A percentile compares a stretch with the other conserved stretches of the same genome.
Evolutionary conservation across 2,113 vertebrate species (phyloP).

Genomic region (Alosa alosa): DNA sequence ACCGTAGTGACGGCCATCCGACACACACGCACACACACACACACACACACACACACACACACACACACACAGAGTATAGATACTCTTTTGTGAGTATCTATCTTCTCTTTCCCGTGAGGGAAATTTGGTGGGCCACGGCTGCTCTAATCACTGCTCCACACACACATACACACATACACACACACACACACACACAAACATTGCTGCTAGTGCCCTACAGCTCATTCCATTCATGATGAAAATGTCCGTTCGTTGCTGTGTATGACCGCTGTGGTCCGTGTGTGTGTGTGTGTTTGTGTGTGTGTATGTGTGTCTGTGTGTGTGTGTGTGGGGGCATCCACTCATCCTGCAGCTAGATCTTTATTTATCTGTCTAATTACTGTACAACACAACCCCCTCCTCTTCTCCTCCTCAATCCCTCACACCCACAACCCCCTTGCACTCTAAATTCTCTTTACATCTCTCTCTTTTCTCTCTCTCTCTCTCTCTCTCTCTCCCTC

Average conservation of each 20-base stretch:
- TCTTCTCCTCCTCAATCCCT: slow-evolving; percentile 24
- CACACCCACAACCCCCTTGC: slow-evolving; percentile 58
- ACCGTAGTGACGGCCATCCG: no score
- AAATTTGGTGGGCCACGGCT: no score
- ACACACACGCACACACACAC: no score
- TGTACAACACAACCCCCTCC: slow-evolving; percentile 27
- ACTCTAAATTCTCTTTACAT: slow-evolving; percentile 66
- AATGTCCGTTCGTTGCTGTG: not conserved
- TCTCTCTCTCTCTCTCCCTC: slow-evolving; percentile 25
- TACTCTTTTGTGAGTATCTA: no score
- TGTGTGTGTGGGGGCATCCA: not conserved
- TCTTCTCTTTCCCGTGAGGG: no score
- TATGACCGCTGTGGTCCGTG: not conserved
- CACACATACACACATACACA: no score
- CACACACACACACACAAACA: no score
- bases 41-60: no score
- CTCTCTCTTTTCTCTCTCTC: slow-evolving; percentile 15
- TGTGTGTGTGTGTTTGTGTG: not conserved
- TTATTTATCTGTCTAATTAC: slow-evolving; percentile 8
- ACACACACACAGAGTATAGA: no score
- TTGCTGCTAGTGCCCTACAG: not conserved
- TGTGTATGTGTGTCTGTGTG: not conserved
- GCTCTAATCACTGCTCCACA: no score
- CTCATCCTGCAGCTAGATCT: not conserved
- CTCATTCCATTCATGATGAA: not conserved